phyloP scores from a whole-genome alignment of 1,140 invertebrate genomes.

The Neodiprion virginianus region DNA sequence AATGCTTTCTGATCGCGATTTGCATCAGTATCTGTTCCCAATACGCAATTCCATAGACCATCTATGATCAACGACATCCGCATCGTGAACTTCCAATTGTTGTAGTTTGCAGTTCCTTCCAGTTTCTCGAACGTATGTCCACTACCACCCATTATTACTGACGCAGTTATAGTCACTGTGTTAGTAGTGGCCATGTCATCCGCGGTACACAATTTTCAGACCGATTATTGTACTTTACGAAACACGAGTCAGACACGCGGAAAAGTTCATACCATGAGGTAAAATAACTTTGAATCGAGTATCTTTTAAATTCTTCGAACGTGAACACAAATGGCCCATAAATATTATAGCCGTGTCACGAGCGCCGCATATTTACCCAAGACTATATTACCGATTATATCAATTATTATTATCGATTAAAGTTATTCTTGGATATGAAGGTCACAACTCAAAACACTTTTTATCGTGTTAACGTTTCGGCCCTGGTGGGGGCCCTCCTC shows the following conservation, averaged over 20 bases:
- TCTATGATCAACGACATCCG: background rate
- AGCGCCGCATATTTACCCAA: too few species aligned
- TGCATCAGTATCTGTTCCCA: background rate
- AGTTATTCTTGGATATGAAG: too few species aligned
- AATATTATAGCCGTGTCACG: background rate
- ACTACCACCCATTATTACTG: background rate
- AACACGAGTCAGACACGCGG: slow-evolving; percentile 1
- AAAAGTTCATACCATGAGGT: slow-evolving; percentile 3
- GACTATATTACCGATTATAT: too few species aligned
- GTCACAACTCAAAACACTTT: too few species aligned
- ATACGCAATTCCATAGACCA: background rate
- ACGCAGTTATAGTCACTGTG: slow-evolving; percentile 2
- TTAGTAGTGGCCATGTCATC: background rate
- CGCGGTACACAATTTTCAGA: background rate
- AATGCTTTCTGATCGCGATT: slow-evolving; percentile 1
- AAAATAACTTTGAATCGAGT: background rate
- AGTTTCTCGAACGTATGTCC: background rate
- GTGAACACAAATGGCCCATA: background rate
- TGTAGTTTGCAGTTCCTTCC: background rate
- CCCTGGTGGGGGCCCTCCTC: too few species aligned
- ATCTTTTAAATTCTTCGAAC: background rate
- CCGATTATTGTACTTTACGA: background rate
- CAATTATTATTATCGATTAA: too few species aligned
- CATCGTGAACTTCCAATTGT: background rate
- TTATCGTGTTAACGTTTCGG: too few species aligned